A percentile compares a stretch with the other conserved stretches of the same genome.
phyloP scores from a whole-genome alignment of 2,113 vertebrate genomes.

The Phodopus roborovskii region DNA sequence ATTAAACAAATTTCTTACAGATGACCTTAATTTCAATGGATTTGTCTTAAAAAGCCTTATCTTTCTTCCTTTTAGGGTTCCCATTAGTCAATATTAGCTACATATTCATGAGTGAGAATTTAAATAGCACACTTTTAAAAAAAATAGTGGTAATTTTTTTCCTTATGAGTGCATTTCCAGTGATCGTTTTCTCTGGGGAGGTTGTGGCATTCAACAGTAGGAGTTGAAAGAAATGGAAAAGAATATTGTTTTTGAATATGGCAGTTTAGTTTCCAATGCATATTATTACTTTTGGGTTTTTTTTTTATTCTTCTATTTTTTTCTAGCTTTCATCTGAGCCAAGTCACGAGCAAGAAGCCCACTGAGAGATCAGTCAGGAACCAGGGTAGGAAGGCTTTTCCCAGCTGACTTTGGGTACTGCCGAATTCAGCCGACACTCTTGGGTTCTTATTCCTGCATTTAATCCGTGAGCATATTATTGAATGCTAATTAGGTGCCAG shows the following conservation, averaged over 20 bases:
- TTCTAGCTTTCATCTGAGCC: constrained; percentile 72
- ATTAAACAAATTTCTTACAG: constrained; percentile 57
- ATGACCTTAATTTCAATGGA: constrained; percentile 64
- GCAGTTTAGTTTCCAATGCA: constrained; percentile 58
- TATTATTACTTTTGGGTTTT: constrained; percentile 27
- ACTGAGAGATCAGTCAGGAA: constrained; percentile 62
- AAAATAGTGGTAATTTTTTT: constrained; percentile 21
- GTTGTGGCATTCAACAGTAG: constrained; percentile 28
- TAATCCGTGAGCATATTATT: constrained; percentile 44
- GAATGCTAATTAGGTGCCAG: constrained; percentile 57
- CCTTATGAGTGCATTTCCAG: constrained; percentile 56
- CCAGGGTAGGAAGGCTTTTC: constrained; percentile 31
- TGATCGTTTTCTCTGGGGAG: constrained; percentile 50
- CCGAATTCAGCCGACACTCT: constrained; percentile 66
- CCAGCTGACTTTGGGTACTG: constrained; percentile 56
- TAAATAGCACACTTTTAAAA: constrained; percentile 13
- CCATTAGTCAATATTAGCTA: constrained; percentile 78
- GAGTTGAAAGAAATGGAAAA: constrained; percentile 66
- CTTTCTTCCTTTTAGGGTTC: constrained; percentile 57
- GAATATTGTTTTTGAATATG: constrained; percentile 65
- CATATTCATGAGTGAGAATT: constrained; percentile 67
- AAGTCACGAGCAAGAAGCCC: constrained; percentile 63
- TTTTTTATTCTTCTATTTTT: background rate
- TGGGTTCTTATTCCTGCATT: constrained; percentile 52
- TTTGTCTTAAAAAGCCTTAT: constrained; percentile 50